phyloP scores from a whole-genome alignment of 2,797 vertebrate genomes.

The Ateles fusciceps region DNA sequence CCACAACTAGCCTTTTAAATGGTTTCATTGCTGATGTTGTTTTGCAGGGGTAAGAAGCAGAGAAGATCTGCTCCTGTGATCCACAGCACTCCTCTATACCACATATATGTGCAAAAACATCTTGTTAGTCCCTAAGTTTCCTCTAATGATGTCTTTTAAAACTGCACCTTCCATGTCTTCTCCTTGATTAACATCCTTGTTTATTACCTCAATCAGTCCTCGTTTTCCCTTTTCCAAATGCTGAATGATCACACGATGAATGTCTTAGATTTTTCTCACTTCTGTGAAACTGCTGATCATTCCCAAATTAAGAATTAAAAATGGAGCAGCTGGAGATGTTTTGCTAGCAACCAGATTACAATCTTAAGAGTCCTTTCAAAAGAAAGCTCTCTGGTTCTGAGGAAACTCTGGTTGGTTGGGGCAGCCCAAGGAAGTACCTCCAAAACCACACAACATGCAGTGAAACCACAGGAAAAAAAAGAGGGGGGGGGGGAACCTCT shows the following conservation, averaged over 20 bases:
- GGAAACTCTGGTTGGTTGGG: background rate
- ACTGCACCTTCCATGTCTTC: background rate
- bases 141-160: background rate
- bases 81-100: too few relatives aligned
- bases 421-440: conserved; percentile 51
- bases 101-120: background rate
- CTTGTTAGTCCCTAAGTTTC: background rate
- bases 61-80: background rate
- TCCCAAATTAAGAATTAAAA: background rate
- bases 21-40: background rate
- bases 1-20: background rate
- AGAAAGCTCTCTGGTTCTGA: conserved; percentile 23
- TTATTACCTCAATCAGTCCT: background rate
- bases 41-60: background rate
- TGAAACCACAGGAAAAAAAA: background rate
- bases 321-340: rapidly evolving
- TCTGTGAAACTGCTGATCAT: background rate
- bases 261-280: background rate
- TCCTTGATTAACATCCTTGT: background rate
- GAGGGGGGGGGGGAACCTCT: background rate
- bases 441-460: conserved; percentile 39
- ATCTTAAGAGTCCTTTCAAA: background rate
- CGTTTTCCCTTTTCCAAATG: background rate
- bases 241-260: background rate
- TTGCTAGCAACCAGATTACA: background rate